These are phyloP conservation scores for Cotesia glomerata DNA, from an alignment of 1,140 invertebrate species.

Conservation along the genomic window DNA sequence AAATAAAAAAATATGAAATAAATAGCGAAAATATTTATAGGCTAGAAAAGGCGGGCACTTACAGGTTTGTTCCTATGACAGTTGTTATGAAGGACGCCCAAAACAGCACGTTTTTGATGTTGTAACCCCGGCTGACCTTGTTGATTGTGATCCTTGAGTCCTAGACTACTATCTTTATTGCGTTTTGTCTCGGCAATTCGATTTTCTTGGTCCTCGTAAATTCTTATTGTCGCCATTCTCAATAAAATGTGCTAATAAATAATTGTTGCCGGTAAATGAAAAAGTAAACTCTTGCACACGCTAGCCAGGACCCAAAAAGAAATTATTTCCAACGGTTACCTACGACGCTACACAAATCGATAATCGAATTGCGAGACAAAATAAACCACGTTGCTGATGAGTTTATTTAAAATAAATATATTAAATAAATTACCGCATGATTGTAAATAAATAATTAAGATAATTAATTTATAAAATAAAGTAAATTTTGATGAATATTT, in stretches of 20 bases:
- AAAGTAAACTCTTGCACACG: too few relatives aligned
- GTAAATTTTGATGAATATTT: too few relatives aligned
- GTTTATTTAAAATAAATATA: too few relatives aligned
- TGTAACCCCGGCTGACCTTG: slow-evolving; percentile 53
- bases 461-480: too few relatives aligned
- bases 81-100: slow-evolving; percentile 63
- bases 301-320: too few relatives aligned
- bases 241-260: background rate
- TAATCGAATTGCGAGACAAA: too few relatives aligned
- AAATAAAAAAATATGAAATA: background rate
- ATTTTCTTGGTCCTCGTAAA: slow-evolving; percentile 75
- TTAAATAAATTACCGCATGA: too few relatives aligned
- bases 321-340: too few relatives aligned
- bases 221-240: slow-evolving; percentile 69
- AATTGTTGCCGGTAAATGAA: too few relatives aligned
- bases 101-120: slow-evolving; percentile 66
- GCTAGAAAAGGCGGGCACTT: slow-evolving; percentile 37
- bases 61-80: slow-evolving; percentile 57
- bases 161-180: slow-evolving; percentile 54
- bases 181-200: slow-evolving; percentile 44
- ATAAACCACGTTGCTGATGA: too few relatives aligned
- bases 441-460: too few relatives aligned
- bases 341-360: too few relatives aligned
- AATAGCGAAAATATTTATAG: slow-evolving; percentile 11
- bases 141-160: slow-evolving; percentile 37